These are phyloP conservation scores for Falco punctatus DNA, from an alignment of 2,113 vertebrate species.

Conservation along the genomic window DNA sequence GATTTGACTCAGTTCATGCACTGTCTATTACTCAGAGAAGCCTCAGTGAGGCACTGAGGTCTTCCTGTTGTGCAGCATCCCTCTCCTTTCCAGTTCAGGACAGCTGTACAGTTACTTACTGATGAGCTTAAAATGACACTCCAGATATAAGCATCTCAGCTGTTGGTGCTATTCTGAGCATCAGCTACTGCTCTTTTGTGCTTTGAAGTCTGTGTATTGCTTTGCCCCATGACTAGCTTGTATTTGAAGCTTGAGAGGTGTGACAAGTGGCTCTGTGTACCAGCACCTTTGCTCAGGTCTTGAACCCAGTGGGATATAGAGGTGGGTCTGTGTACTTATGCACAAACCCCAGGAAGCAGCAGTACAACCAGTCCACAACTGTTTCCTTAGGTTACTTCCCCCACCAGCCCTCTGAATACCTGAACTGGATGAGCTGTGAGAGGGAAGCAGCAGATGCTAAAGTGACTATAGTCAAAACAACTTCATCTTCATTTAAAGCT, in stretches of 20 bases:
- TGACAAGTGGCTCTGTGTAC: background rate
- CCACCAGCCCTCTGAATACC: background rate
- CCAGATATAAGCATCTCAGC: background rate
- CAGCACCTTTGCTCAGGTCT: background rate
- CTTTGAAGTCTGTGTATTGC: background rate
- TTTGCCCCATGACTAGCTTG: background rate
- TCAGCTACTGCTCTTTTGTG: background rate
- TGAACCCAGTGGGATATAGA: background rate
- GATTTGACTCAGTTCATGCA: background rate
- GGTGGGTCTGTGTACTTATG: background rate
- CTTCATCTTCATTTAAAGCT: background rate
- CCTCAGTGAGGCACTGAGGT: background rate
- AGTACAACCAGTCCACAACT: background rate
- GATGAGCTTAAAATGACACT: background rate
- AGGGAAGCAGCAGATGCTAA: background rate
- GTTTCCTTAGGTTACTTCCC: background rate
- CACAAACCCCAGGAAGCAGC: background rate
- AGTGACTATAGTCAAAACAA: background rate
- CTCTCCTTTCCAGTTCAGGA: background rate
- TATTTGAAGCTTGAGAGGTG: background rate
- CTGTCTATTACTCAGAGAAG: background rate
- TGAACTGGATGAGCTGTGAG: background rate
- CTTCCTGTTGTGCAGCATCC: background rate
- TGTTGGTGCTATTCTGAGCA: background rate
- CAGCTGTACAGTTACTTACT: background rate